Percentiles rank a stretch among this genome's conserved stretches.
phyloP scores from a whole-genome alignment of 1,140 invertebrate species.

The Drosophila tsacasi region DNA sequence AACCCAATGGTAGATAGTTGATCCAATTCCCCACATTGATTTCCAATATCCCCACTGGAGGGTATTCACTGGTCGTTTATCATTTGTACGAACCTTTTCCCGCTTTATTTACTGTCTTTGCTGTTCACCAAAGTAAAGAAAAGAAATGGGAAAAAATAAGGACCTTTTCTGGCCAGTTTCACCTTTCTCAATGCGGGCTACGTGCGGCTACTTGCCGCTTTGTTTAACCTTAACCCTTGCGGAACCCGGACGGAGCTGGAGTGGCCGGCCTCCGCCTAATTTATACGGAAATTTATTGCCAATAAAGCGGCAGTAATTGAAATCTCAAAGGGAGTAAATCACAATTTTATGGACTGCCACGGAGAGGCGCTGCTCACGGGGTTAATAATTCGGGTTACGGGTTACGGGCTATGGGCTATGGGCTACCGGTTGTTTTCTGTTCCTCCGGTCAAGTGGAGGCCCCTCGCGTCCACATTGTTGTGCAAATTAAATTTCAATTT shows the following conservation, averaged over 20 bases:
- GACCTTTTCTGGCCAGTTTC: slow-evolving; percentile 24
- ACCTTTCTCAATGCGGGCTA: slow-evolving; percentile 37
- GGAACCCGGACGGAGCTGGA: slow-evolving; percentile 6
- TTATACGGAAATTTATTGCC: slow-evolving; percentile 82
- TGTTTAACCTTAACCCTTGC: slow-evolving; percentile 55
- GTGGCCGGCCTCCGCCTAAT: slow-evolving; percentile 58
- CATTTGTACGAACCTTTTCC: not conserved
- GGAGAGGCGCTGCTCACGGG: slow-evolving; percentile 24
- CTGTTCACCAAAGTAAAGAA: slow-evolving; percentile 2
- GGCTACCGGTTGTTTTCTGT: slow-evolving; percentile 31
- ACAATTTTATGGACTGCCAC: slow-evolving; percentile 79
- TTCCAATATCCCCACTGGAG: not conserved
- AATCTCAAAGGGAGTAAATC: slow-evolving; percentile 81
- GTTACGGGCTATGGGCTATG: not conserved
- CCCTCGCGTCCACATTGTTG: slow-evolving; percentile 54
- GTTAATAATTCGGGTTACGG: slow-evolving; percentile 65
- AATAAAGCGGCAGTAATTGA: slow-evolving; percentile 83
- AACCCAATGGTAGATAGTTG: no score
- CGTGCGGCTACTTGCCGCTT: slow-evolving; percentile 47
- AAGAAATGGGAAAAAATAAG: not conserved
- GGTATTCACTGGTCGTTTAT: slow-evolving; percentile 1
- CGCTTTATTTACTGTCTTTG: slow-evolving; percentile 33
- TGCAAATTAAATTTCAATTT: slow-evolving; percentile 80
- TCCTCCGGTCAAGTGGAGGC: slow-evolving; percentile 28
- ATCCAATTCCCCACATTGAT: not conserved